Evolutionary conservation across 1,140 invertebrate species (phyloP), one percentile per base, ranked within the genome.

Genomic region (Drosophila ogumai): DNA sequence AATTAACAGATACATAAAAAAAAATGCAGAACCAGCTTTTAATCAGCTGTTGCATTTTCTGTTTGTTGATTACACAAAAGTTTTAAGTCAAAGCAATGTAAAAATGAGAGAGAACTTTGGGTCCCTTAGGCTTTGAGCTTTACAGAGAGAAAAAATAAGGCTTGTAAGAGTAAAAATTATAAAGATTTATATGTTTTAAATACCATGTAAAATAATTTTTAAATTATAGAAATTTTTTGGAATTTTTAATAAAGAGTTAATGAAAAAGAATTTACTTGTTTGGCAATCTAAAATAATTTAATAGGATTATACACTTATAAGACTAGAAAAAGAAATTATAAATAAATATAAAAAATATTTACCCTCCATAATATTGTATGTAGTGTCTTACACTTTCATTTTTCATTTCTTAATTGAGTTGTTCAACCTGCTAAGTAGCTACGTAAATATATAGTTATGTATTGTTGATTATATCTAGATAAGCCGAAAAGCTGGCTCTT

Each of bases 401-500:
- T 54, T 54, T 54, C 3, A 1, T 10, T 54, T 38, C 19, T 5
- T 54, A 64, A 41, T 64, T 34, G 36, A 64, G 38, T 25, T 60
- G 38, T 32, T 61, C 25, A 40, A 32, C 17, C 52, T 13, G 13
- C 6, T 40, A 28, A 12, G 38, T 25, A 31, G 12, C 15, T 68
- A 15, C 1, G 7, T 64, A 52, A 12, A 65, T 40, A 49, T 17
- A 19, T n/a, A 34, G 17, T 13, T 41, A 41, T 43, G 17, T 34
- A 19, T 44, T 10, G 28, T 50, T 54, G 13, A 15, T 54, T 5
- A 13, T 28, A 31, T 28, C 28, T 19, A 32, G 36, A 36, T 38
- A 25, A 58, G 66, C 40, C 22, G 17, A 40, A 72, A 72, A 72
- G 31, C 56, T 46, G 43, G 7, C 28, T 25, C 12, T 15, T n/a